phyloP scores from a whole-genome alignment of 1,140 invertebrate species.

The Scaptomyza graminum region DNA sequence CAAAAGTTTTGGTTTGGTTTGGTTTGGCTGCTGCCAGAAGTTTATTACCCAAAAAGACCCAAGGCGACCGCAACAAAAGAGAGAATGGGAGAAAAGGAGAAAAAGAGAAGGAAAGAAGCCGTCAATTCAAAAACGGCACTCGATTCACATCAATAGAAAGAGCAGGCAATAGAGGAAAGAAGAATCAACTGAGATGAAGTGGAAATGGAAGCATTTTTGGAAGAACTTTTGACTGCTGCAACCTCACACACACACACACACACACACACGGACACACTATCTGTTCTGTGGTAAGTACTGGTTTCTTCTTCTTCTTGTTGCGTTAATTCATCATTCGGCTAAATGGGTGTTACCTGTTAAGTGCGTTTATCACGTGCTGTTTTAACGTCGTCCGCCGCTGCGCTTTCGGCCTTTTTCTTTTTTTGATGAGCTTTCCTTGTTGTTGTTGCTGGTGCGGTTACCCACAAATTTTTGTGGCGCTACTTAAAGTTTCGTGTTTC shows the following conservation, averaged over 20 bases:
- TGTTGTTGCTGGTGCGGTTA: neutral
- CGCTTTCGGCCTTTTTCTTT: constrained; percentile 22
- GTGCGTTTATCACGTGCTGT: constrained; percentile 74
- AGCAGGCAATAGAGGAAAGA: too few species aligned
- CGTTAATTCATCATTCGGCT: constrained; percentile 66
- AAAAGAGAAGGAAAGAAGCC: neutral
- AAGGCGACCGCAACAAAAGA: neutral
- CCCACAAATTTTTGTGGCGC: constrained; percentile 24
- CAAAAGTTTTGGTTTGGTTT: neutral
- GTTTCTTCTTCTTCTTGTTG: constrained; percentile 1
- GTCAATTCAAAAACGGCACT: constrained; percentile 67
- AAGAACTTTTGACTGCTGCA: constrained; percentile 15
- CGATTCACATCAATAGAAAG: constrained; percentile 39
- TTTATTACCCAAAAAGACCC: neutral
- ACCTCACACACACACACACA: constrained; percentile 6
- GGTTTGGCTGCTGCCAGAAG: neutral
- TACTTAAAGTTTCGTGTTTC: constrained; percentile 28
- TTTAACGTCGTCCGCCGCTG: neutral
- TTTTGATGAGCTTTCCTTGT: constrained; percentile 46
- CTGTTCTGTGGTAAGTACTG: constrained; percentile 2
- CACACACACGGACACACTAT: too few species aligned
- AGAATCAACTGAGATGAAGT: neutral
- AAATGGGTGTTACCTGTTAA: constrained; percentile 76
- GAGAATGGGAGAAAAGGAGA: neutral
- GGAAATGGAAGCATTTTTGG: constrained; percentile 1